phyloP scores from a whole-genome alignment of 2,888 invertebrate genomes.

The Phortica okadai region DNA sequence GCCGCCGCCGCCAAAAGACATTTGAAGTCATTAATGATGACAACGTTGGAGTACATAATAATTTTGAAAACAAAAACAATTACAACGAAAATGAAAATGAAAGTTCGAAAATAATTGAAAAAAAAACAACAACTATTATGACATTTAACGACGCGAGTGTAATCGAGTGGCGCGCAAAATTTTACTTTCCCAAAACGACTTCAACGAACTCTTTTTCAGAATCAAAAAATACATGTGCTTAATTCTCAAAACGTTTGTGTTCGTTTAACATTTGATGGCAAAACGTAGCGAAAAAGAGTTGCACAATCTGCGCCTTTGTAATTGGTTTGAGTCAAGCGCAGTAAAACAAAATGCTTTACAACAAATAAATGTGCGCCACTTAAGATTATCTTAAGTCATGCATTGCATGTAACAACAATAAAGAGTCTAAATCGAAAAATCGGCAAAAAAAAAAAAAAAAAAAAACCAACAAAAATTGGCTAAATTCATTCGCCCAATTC shows the following conservation, averaged over 20 bases:
- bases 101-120: constrained; percentile 3
- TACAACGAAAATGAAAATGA: constrained; percentile 7
- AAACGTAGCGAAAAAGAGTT: background rate
- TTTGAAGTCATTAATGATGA: background rate
- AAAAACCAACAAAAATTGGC: constrained; percentile 3
- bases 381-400: constrained; percentile 44
- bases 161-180: background rate
- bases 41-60: background rate
- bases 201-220: background rate
- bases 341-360: background rate
- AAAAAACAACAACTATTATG: background rate
- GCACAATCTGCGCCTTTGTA: constrained; percentile 17
- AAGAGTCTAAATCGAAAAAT: background rate
- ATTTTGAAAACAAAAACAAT: constrained; percentile 11
- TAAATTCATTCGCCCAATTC: constrained; percentile 13
- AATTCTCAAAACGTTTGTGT: background rate
- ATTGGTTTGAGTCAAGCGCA: constrained; percentile 13
- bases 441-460: background rate
- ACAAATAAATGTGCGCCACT: constrained; percentile 27
- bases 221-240: background rate
- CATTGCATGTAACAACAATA: constrained; percentile 18
- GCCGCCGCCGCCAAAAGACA: background rate
- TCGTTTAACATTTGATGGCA: constrained; percentile 18
- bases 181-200: background rate
- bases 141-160: background rate